Evolutionary conservation across 2,888 invertebrate genomes (phyloP), one percentile per base, ranked within the genome.

Genomic region (Meiosimyza platycephala): DNA sequence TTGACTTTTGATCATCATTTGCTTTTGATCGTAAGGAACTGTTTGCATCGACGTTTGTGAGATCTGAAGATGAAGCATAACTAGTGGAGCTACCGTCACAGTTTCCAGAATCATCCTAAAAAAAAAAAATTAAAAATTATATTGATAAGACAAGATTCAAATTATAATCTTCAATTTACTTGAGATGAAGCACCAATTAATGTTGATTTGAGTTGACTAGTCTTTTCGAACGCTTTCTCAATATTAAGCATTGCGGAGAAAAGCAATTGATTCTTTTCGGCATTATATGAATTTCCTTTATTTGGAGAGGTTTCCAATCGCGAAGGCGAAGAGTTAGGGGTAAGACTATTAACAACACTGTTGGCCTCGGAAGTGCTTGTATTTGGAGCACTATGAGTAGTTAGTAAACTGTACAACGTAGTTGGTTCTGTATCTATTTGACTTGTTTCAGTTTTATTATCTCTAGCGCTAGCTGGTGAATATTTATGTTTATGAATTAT

Each of bases 51-150:
- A 77, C 79, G 68, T 78, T 79, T 1, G 81, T 82, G 4, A 83
- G 74, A 74, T 85, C 85, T 13, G 79, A 83, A 11, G 83, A 82
- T 68, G 84, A 86, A 55, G 82, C 79, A 59, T 79, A 80, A 66
- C 81, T 83, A 2, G 80, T 81, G 3, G 81, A 80, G 68, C 81
- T 83, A 33, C 79, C 80, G 71, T 81, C 82, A 63, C 78, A 80
- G 71, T 85, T 84, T 4, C 86, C 86, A n/a, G 87, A 87, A 76
- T 87, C 86, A 72, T 85, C 82, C 78, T 84, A 75, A 40, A 73
- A 74, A n/a, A 51, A 72, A 47, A 40, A 22, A n/a, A n/a, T n/a
- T 15, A 63, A 48, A 57, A 51, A 52, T 64, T 13, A 52, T 65
- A 13, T 28, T 33, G 12, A 1, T n/a, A 33, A n/a, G 7, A 57